These are phyloP conservation scores for Enteromius trimaculatus DNA, from an alignment of 2,797 vertebrate genomes.

Conservation along the genomic window DNA sequence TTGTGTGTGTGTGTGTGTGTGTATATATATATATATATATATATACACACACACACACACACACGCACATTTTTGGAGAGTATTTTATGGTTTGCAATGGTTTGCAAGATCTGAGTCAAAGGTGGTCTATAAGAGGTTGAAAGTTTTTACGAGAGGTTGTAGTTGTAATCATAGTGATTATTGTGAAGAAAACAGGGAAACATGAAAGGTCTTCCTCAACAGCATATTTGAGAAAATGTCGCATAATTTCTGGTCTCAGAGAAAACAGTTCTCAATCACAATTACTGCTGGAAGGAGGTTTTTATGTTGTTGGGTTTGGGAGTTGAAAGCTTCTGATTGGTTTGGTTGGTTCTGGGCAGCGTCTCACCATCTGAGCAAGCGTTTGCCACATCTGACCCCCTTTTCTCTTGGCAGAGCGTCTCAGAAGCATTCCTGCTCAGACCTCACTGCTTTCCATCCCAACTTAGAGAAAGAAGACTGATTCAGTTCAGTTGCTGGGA, in stretches of 20 bases:
- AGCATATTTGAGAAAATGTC: conserved; percentile 17
- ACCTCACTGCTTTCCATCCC: conserved; percentile 28
- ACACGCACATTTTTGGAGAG: no score
- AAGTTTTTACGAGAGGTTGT: conserved; percentile 37
- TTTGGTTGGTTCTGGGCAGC: conserved; percentile 30
- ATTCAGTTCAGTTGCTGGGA: not conserved
- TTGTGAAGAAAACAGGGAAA: conserved; percentile 10
- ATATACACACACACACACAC: no score
- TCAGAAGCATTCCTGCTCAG: conserved; percentile 42
- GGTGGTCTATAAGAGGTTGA: conserved; percentile 32
- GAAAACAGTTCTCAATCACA: conserved; percentile 12
- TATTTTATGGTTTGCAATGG: no score
- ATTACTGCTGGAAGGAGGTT: conserved; percentile 5
- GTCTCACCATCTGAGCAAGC: conserved; percentile 28
- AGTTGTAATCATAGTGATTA: conserved; percentile 56
- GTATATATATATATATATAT: no score
- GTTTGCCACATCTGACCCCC: conserved; percentile 42
- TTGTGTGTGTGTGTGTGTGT: no score
- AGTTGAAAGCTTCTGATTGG: conserved; percentile 21
- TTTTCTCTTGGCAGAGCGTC: conserved; percentile 41
- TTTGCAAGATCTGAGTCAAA: conserved; percentile 15
- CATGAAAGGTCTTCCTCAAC: conserved; percentile 29
- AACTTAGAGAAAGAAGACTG: conserved; percentile 2
- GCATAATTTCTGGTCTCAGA: conserved; percentile 24
- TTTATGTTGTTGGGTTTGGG: conserved; percentile 45